Evolutionary conservation across 2,113 vertebrate species (phyloP).

Genomic region (Notarius quadriscutis): DNA sequence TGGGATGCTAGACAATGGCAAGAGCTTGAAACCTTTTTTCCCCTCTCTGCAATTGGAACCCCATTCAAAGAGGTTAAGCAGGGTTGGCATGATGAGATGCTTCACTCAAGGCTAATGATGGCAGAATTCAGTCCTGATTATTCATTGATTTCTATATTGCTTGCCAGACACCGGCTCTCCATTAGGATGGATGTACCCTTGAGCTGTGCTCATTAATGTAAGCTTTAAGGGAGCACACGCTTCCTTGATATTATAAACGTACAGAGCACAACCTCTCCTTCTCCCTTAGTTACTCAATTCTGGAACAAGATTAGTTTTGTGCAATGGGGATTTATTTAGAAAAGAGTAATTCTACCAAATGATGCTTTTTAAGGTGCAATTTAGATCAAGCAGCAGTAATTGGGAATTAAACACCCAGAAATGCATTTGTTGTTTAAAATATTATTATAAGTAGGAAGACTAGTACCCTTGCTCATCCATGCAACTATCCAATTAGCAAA

Average conservation of each 20-base stretch:
- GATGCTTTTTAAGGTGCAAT: not conserved
- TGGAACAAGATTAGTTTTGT: conserved; percentile 41
- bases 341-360: not conserved
- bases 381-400: not conserved
- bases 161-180: conserved; percentile 31
- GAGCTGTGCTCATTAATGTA: conserved; percentile 44
- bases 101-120: conserved; percentile 57
- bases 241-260: conserved; percentile 41
- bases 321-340: conserved; percentile 32
- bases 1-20: conserved; percentile 11
- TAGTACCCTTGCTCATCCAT: no score
- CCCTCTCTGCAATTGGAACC: conserved; percentile 31
- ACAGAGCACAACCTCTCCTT: conserved; percentile 10
- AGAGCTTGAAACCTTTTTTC: conserved; percentile 22
- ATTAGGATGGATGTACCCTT: conserved; percentile 47
- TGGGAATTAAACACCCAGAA: no score
- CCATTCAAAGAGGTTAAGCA: conserved; percentile 49
- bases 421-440: no score
- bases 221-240: conserved; percentile 20
- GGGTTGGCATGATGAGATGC: conserved; percentile 44
- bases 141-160: conserved; percentile 52
- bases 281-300: conserved; percentile 20
- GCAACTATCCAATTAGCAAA: no score
- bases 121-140: conserved; percentile 55
- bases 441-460: no score